Evolutionary conservation across 2,113 vertebrate genomes (phyloP), one percentile per base, ranked within the genome.

Genomic region (Trichechus manatus): DNA sequence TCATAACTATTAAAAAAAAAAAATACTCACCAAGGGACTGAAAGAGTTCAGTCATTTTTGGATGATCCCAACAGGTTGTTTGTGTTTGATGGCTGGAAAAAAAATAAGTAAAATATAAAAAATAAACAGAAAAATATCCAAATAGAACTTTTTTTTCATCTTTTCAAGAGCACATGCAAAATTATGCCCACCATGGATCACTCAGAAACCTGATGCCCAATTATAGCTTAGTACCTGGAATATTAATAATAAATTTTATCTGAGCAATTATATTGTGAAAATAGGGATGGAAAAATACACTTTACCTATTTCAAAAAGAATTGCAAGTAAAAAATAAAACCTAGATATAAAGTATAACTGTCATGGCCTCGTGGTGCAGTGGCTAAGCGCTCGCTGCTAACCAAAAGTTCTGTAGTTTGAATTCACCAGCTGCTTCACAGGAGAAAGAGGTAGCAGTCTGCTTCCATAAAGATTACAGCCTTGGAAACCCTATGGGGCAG

Each of bases 11-110:
- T 84, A 90, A 97, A 25, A 29, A 94, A 42, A 91, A 39, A 39
- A 29, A 9, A 31, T 3, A 98, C 99, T 99, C 98, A 99, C 99
- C 99, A 85, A 99, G 98, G n/a, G 99, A 99, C 68, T 99, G 99
- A 98, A 99, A 99, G 47, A 99, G 99, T 80, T 99, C 99, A 0
- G 99, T 99, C 99, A 99, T 99, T 98, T 99, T 99, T 77, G 99
- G 99, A 98, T 99, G 99, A 98, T 99, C 99, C 99, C 99, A 99
- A 97, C 99, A 99, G 82, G 99, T 99, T 0, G 99, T 99, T 97
- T 99, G 99, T 23, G 99, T 99, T 97, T 99, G 99, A 97, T 99
- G 99, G 98, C 99, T 99, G 78, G 92, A 31, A 96, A 89, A 4
- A 39, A 97, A 89, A 42, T 29, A 92, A 74, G 39, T 3, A 95